A percentile compares a stretch with the other conserved stretches of the same genome.
phyloP scores from a whole-genome alignment of 2,797 vertebrate species.

The Notolepis coatsorum region DNA sequence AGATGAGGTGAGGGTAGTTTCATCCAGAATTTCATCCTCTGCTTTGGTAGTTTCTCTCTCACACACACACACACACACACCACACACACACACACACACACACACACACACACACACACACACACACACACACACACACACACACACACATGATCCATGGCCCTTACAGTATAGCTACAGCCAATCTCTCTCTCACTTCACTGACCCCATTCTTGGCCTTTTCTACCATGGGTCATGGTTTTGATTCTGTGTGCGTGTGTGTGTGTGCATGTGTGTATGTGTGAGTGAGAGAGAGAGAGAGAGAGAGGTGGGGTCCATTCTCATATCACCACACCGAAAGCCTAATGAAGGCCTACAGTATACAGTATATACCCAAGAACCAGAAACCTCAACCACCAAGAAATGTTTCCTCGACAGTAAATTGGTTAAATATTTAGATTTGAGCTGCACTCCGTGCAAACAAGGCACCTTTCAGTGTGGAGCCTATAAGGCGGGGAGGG shows the following conservation, averaged over 20 bases:
- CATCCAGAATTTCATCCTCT: slow-evolving; percentile 50
- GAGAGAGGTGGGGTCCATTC: slow-evolving; percentile 3
- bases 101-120: neutral
- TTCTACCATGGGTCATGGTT: neutral
- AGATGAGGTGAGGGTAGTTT: slow-evolving; percentile 27
- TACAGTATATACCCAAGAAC: neutral
- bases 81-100: too few species aligned
- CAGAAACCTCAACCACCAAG: too few species aligned
- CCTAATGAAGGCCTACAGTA: neutral
- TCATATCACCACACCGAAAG: too few species aligned
- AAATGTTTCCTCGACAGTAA: too few species aligned
- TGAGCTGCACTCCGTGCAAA: too few species aligned
- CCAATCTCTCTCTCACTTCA: neutral
- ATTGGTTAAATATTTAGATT: too few species aligned
- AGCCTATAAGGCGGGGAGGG: too few species aligned
- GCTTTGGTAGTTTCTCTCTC: slow-evolving; percentile 36
- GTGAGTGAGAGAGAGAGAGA: too few species aligned
- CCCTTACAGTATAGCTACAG: neutral
- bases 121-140: neutral
- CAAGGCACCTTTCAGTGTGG: too few species aligned
- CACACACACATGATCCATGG: too few species aligned
- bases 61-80: slow-evolving; percentile 37
- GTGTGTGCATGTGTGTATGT: neutral
- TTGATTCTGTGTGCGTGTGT: neutral
- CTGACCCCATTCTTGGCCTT: neutral